These are phyloP conservation scores for Megaptera novaeangliae DNA, from an alignment of 2,113 vertebrate genomes.

Conservation along the genomic window DNA sequence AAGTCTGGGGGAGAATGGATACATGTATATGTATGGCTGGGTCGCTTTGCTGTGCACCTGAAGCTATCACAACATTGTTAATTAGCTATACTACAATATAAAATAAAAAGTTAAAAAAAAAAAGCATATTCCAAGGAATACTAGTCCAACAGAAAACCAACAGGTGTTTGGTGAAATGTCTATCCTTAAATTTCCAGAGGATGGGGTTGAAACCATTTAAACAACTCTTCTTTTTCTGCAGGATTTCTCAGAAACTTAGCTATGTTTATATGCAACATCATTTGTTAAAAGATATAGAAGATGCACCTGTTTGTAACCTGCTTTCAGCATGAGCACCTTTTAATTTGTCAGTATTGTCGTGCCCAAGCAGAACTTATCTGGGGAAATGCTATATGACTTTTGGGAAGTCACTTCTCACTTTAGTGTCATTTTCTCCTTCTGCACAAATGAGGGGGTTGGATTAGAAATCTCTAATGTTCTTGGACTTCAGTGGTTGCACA, in stretches of 20 bases:
- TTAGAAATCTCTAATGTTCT: constrained; percentile 39
- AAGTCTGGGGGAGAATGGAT: too few species aligned
- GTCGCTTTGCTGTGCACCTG: too few species aligned
- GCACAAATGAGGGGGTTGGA: constrained; percentile 13
- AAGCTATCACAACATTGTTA: too few species aligned
- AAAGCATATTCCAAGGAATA: background rate
- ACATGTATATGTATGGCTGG: too few species aligned
- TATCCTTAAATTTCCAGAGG: background rate
- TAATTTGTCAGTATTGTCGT: background rate
- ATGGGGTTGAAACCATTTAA: background rate
- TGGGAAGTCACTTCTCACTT: background rate
- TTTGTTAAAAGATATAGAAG: background rate
- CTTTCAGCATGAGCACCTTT: background rate
- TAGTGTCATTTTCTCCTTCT: constrained; percentile 9
- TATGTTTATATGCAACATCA: rapidly evolving
- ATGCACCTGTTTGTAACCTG: background rate
- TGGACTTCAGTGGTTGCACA: background rate
- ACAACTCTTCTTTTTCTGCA: background rate
- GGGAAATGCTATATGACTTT: background rate
- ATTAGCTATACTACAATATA: too few species aligned
- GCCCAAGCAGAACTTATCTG: background rate
- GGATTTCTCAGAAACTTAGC: background rate
- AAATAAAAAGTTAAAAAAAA: too few species aligned
- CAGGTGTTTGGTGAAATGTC: background rate
- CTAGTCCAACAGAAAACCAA: background rate